These are phyloP conservation scores for Astatotilapia flaviijosephi DNA, from an alignment of 2,113 vertebrate species.

Conservation along the genomic window DNA sequence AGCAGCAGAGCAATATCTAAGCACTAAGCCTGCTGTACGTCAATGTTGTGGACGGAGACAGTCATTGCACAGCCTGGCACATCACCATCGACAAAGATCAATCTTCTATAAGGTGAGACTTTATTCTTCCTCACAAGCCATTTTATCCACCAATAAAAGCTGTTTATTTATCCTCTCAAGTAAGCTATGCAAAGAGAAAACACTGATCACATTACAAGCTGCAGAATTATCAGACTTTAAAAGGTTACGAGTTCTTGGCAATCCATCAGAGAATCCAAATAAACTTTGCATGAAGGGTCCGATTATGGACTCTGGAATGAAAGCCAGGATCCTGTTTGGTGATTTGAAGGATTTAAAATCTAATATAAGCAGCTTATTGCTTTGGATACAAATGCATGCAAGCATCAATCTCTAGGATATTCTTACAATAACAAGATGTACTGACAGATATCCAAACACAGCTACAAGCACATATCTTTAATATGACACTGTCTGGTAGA, in stretches of 20 bases:
- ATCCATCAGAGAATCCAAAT: neutral
- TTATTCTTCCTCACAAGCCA: neutral
- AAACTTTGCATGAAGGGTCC: slow-evolving; percentile 3
- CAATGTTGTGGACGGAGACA: slow-evolving; percentile 1
- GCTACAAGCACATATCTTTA: neutral
- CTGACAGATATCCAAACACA: neutral
- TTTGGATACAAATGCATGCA: neutral
- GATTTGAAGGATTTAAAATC: slow-evolving; percentile 31
- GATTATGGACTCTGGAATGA: neutral
- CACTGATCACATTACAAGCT: neutral
- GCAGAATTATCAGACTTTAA: neutral
- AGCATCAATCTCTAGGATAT: slow-evolving; percentile 4
- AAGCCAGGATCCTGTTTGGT: slow-evolving; percentile 13
- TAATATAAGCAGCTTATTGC: slow-evolving; percentile 47
- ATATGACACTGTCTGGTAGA: neutral
- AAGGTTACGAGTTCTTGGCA: slow-evolving; percentile 10
- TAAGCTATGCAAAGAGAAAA: neutral
- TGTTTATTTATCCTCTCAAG: neutral
- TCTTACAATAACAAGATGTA: slow-evolving; percentile 10
- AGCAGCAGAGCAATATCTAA: slow-evolving; percentile 36
- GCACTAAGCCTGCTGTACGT: slow-evolving; percentile 12
- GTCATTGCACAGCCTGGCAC: neutral
- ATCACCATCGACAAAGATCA: slow-evolving; percentile 33
- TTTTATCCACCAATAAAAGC: neutral
- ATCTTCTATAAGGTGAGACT: slow-evolving; percentile 11